Conservation (phyloP, 1,140 invertebrate species). For the Drosophila tristis region DNA sequence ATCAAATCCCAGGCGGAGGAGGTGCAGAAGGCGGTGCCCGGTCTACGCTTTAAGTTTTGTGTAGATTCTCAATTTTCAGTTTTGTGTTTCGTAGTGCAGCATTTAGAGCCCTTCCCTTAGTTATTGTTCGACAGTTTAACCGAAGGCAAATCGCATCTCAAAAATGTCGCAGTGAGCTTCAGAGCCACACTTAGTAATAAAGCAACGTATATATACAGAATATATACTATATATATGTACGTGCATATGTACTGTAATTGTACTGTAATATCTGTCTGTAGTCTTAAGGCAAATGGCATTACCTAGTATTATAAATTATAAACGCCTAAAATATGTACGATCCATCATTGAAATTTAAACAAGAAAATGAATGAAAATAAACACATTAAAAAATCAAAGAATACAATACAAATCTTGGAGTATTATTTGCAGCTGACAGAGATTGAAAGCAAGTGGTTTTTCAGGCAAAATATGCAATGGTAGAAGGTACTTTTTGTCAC, state of each 20-base stretch:
- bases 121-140: conserved; percentile 56
- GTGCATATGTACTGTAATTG: conserved; percentile 71
- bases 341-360: conserved; percentile 50
- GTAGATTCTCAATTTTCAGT: conserved; percentile 38
- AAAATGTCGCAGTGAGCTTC: conserved; percentile 44
- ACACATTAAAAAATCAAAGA: conserved; percentile 72
- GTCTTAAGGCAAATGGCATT: conserved; percentile 69
- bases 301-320: conserved; percentile 76
- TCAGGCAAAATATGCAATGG: neutral
- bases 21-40: conserved; percentile 9
- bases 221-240: conserved; percentile 47
- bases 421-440: no score
- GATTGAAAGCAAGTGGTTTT: no score
- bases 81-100: conserved; percentile 59
- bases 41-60: conserved; percentile 40
- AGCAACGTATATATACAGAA: conserved; percentile 14
- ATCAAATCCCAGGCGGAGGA: conserved; percentile 15
- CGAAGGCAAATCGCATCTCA: conserved; percentile 53
- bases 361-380: conserved; percentile 68
- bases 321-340: conserved; percentile 57
- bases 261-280: conserved; percentile 59
- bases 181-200: conserved; percentile 26
- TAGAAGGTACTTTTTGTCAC: neutral
- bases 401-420: conserved; percentile 1
- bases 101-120: conserved; percentile 48